These are phyloP conservation scores for Saguinus midas DNA, from an alignment of 2,113 vertebrate species.

Conservation along the genomic window DNA sequence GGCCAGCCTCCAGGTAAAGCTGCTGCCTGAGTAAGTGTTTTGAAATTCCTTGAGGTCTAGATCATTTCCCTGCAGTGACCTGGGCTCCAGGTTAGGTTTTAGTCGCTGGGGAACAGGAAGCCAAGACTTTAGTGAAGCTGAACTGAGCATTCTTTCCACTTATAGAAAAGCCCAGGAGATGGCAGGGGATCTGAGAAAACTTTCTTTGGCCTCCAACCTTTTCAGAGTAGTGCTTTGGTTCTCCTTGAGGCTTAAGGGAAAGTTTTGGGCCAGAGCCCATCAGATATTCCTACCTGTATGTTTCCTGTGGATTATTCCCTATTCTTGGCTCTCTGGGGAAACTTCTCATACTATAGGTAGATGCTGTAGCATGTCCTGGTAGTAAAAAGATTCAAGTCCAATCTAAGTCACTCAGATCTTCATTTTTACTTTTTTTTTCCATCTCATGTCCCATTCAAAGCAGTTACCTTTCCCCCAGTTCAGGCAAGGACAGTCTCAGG, in stretches of 20 bases:
- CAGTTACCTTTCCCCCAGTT: neutral
- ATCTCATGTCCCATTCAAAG: neutral
- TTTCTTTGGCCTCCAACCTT: neutral
- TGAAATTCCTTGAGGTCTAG: neutral
- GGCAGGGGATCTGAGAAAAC: neutral
- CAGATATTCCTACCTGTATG: neutral
- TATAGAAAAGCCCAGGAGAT: neutral
- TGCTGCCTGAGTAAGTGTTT: neutral
- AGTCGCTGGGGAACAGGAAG: neutral
- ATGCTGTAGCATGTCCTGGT: neutral
- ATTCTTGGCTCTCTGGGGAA: neutral
- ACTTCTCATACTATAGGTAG: no score
- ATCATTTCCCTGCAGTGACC: neutral
- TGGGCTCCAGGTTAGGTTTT: neutral
- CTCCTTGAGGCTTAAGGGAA: no score
- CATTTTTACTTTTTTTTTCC: neutral
- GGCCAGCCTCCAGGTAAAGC: neutral
- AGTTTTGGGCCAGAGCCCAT: neutral
- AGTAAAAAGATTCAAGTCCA: neutral
- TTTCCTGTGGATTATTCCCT: neutral
- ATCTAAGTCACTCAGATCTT: neutral
- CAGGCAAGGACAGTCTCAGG: neutral
- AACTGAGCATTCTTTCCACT: neutral
- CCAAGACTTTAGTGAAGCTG: no score
- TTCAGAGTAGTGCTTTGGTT: neutral